phyloP scores from a whole-genome alignment of 2,888 invertebrate genomes.

The Drosophila prostipennis region DNA sequence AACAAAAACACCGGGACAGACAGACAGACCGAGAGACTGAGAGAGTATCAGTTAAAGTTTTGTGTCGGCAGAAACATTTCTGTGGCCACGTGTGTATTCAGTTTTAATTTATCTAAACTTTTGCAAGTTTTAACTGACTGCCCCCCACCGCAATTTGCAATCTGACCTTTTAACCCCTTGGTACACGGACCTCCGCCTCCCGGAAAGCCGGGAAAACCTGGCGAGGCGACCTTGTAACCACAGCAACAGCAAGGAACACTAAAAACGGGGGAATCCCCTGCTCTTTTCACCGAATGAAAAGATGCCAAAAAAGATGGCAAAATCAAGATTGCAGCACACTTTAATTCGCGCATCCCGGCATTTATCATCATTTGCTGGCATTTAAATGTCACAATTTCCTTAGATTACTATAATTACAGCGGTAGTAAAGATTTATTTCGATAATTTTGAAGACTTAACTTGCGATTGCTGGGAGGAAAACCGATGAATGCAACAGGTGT shows the following conservation, averaged over 20 bases:
- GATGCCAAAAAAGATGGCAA: background rate
- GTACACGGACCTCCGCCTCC: slow-evolving; percentile 28
- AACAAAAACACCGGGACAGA: slow-evolving; percentile 23
- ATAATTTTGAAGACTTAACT: background rate
- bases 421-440: slow-evolving; percentile 8
- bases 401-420: slow-evolving; percentile 5
- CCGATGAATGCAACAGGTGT: slow-evolving; percentile 29
- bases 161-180: slow-evolving; percentile 72
- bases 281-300: background rate
- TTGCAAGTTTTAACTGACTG: slow-evolving; percentile 46
- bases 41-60: slow-evolving; percentile 23
- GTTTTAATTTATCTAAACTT: slow-evolving; percentile 61
- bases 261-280: background rate
- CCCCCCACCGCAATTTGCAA: slow-evolving; percentile 61
- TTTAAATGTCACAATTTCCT: slow-evolving; percentile 29
- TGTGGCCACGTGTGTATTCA: slow-evolving; percentile 64
- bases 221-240: slow-evolving; percentile 71
- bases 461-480: background rate
- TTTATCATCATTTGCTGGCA: slow-evolving; percentile 25
- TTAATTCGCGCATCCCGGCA: background rate
- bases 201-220: slow-evolving; percentile 9
- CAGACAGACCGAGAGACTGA: background rate
- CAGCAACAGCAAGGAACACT: slow-evolving; percentile 44
- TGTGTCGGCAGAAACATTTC: slow-evolving; percentile 19
- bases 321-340: background rate